Evolutionary conservation across 2,888 invertebrate genomes (phyloP).

Genomic region (Eupeodes luniger): DNA sequence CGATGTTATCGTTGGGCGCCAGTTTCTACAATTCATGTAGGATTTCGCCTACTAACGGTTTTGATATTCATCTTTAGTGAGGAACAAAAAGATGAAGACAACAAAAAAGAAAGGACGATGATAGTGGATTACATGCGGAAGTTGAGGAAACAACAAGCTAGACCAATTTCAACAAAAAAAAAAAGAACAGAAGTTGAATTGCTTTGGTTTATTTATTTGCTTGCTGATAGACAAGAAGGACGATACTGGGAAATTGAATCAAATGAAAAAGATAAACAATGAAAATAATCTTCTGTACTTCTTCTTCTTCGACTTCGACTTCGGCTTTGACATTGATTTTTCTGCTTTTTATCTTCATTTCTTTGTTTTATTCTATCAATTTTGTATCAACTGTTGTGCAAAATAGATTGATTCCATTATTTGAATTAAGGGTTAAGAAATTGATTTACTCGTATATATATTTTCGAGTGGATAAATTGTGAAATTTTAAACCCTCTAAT

Average conservation of each 20-base stretch:
- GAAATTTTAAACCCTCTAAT: not conserved
- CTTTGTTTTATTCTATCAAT: not conserved
- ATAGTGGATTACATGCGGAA: slow-evolving; percentile 30
- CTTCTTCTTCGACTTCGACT: not conserved
- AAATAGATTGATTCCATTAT: slow-evolving; percentile 22
- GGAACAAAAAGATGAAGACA: not conserved
- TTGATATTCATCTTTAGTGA: slow-evolving; percentile 21
- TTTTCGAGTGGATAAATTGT: slow-evolving; percentile 5
- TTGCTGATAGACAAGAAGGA: slow-evolving; percentile 40
- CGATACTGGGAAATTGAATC: slow-evolving; percentile 62
- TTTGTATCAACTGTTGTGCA: not conserved
- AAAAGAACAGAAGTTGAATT: not conserved
- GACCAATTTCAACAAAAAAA: not conserved
- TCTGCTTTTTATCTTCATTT: not conserved
- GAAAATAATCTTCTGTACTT: slow-evolving; percentile 13
- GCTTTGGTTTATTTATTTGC: slow-evolving; percentile 15
- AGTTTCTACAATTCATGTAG: slow-evolving; percentile 44
- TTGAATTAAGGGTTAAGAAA: slow-evolving; percentile 29
- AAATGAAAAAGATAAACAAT: slow-evolving; percentile 53
- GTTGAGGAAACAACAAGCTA: slow-evolving; percentile 22
- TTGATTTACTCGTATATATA: not conserved
- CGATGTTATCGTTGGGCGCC: slow-evolving; percentile 66
- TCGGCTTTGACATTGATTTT: not conserved
- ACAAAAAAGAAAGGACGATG: slow-evolving; percentile 7
- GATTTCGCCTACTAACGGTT: slow-evolving; percentile 27